phyloP scores from a whole-genome alignment of 1,140 invertebrate species.

The Ostrea edulis region DNA sequence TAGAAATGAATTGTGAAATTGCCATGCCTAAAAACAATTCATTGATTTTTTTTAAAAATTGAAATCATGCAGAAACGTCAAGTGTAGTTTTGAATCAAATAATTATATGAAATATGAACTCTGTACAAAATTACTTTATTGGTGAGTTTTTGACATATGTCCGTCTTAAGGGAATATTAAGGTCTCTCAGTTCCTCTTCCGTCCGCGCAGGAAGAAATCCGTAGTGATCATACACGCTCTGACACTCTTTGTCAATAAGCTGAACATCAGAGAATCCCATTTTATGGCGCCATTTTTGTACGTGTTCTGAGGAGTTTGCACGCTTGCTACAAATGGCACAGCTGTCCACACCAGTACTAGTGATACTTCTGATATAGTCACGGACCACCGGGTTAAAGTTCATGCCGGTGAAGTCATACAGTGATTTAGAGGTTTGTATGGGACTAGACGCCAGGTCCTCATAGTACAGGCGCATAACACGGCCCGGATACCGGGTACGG shows the following conservation, averaged over 20 bases:
- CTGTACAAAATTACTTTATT: no score
- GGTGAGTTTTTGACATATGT: neutral
- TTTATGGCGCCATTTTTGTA: slow-evolving; percentile 13
- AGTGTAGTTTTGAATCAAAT: no score
- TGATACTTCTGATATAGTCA: neutral
- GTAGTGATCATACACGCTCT: neutral
- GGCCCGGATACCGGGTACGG: slow-evolving; percentile 3
- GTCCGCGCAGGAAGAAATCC: neutral
- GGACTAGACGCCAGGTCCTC: slow-evolving; percentile 4
- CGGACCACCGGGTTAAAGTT: neutral
- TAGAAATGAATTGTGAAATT: no score
- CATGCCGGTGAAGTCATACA: slow-evolving; percentile 11
- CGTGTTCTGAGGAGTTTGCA: neutral
- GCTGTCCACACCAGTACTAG: neutral
- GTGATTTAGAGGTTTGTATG: slow-evolving; percentile 4
- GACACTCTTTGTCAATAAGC: neutral
- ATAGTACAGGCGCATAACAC: neutral
- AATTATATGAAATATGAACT: no score
- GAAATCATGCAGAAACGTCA: no score
- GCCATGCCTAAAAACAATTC: no score
- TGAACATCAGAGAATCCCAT: neutral
- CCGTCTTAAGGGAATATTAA: neutral
- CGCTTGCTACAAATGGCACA: slow-evolving; percentile 18
- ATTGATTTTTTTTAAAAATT: no score
- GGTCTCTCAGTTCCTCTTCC: neutral